Base-by-base conservation (phyloP, 2,888 invertebrate species). In the Didymodactylos carnosus region DNA sequence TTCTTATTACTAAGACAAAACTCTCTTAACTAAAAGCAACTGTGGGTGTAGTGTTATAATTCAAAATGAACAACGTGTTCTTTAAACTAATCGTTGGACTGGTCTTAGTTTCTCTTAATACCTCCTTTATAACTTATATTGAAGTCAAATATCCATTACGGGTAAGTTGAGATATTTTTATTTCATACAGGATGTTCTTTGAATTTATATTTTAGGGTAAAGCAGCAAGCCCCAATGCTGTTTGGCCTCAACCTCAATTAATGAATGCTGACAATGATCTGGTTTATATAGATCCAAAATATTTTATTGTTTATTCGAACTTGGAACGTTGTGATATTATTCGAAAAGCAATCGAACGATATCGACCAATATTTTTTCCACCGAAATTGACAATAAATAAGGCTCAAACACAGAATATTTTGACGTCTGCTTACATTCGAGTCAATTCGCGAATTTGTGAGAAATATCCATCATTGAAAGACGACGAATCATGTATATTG, bases 351-450 rank as follows among this genome's bases (percentile, higher is more conserved):
- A 72, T 80, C 39, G 51, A 77, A 27, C 78, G 81, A 25, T 81
- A 81, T 74, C 25, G 49, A 19, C 62, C 73, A 19, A 70, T 77
- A 25, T 72, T 79, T 62, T 75, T 76, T n/a, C 86, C 86, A 10
- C 85, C 84, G 35, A 71, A 69, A 71, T 2, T 62, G 35, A 5
- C 62, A 62, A 10, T 62, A n/a, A 16, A 35, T 35, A 35, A 7
- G 3, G n/a, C 35, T n/a, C 7, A 62, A 11, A n/a, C 29, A 10
- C 29, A 10, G 29, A 19, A 35, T 14, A n/a, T 62, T 35, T 35
- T 62, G 19, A 35, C 10, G 4, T 62, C 62, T 10, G 62, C 35
- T 62, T 62, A 35, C 16, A 62, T 62, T 35, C 14, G n/a, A 11
- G 11, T 62, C 16, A 5, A 10, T 35, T 35, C 35, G 11, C 5